These are phyloP conservation scores for Deilephila elpenor DNA, from an alignment of 2,888 invertebrate species.

Conservation along the genomic window DNA sequence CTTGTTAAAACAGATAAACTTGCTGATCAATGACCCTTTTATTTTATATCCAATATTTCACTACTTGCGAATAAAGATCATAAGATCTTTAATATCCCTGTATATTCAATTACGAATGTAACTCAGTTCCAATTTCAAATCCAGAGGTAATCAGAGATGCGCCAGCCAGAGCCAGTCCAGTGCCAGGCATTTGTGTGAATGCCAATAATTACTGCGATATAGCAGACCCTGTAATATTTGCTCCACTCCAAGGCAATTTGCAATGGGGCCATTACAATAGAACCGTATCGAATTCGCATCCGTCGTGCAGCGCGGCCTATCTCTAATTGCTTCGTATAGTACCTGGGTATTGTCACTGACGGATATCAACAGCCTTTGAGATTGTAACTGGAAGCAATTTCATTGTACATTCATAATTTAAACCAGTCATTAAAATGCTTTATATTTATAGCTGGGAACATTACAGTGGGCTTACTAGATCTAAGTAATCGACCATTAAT, in stretches of 20 bases:
- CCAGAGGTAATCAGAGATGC: background rate
- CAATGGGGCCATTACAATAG: slow-evolving; percentile 40
- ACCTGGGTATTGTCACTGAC: slow-evolving; percentile 41
- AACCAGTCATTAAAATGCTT: background rate
- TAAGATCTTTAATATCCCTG: background rate
- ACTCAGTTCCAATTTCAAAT: background rate
- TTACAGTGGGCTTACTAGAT: background rate
- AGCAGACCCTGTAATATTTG: slow-evolving; percentile 39
- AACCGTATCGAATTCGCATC: slow-evolving; percentile 45
- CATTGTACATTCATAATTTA: background rate
- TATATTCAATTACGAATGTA: background rate
- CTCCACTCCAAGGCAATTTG: slow-evolving; percentile 38
- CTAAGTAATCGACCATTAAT: background rate
- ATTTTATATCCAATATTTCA: background rate
- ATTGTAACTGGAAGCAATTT: background rate
- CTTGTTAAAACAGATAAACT: too few relatives aligned
- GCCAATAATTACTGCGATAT: slow-evolving; percentile 40
- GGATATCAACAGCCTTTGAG: slow-evolving; percentile 27
- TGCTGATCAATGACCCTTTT: background rate
- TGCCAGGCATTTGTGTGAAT: slow-evolving; percentile 12
- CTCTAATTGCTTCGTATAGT: slow-evolving; percentile 36
- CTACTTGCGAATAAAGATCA: background rate
- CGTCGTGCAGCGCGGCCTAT: slow-evolving; percentile 41
- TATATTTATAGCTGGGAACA: background rate
- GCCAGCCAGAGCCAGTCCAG: background rate